Conservation (phyloP, 30 jellyfish, hydroid and myxozoan genomes). For the Clytia hemisphaerica region DNA sequence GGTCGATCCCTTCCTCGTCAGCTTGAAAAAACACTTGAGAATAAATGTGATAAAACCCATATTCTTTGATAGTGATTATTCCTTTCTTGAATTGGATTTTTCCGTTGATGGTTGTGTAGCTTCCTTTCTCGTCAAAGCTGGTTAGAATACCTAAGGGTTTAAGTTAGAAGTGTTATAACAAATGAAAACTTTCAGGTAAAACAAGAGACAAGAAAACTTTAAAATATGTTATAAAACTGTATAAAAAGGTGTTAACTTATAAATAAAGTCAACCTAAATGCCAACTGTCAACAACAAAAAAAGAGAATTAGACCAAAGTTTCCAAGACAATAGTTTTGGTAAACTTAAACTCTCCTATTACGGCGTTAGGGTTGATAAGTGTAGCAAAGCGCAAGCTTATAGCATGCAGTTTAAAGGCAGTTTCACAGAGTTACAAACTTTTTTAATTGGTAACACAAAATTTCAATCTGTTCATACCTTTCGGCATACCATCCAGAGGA, state of each 20-base stretch:
- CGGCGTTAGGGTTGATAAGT: too few relatives aligned
- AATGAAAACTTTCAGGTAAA: too few relatives aligned
- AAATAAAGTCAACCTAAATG: too few relatives aligned
- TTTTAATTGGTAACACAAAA: neutral
- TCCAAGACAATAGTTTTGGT: too few relatives aligned
- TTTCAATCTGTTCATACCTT: neutral
- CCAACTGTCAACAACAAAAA: neutral
- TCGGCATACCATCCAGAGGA: neutral
- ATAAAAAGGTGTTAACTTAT: too few relatives aligned
- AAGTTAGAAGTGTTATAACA: neutral
- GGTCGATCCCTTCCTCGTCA: slow-evolving; percentile 25
- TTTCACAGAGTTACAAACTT: too few relatives aligned
- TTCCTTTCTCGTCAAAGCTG: neutral
- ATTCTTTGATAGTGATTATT: slow-evolving; percentile 21
- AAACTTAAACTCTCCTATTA: too few relatives aligned
- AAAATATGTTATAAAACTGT: too few relatives aligned
- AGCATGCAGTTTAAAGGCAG: too few relatives aligned
- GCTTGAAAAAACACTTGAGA: slow-evolving; percentile 49
- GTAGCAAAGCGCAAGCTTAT: too few relatives aligned
- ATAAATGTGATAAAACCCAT: slow-evolving; percentile 36
- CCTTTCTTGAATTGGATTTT: slow-evolving; percentile 8
- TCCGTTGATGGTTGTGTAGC: slow-evolving; percentile 12
- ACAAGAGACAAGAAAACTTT: too few relatives aligned
- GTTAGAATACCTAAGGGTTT: slow-evolving; percentile 24
- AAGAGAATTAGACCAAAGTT: too few relatives aligned